phyloP scores from a whole-genome alignment of 2,113 vertebrate species.

The Chaetodon trifascialis region DNA sequence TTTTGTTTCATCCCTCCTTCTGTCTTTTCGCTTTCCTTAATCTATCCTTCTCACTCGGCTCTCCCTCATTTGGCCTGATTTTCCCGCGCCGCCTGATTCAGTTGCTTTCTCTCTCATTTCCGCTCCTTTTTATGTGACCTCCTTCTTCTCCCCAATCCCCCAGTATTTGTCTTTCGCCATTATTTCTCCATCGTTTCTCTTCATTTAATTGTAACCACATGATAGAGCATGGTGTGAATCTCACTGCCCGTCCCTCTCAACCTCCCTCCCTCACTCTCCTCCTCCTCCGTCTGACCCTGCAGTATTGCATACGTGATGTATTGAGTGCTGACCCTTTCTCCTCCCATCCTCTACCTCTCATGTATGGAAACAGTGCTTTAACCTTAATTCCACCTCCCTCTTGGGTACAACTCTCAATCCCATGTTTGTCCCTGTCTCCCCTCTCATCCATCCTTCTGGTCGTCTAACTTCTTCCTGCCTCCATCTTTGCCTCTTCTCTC shows the following conservation, averaged over 20 bases:
- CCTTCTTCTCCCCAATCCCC: slow-evolving; percentile 5
- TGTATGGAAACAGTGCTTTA: slow-evolving; percentile 72
- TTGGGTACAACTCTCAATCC: slow-evolving; percentile 36
- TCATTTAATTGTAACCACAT: neutral
- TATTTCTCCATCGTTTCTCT: neutral
- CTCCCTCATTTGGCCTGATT: slow-evolving; percentile 46
- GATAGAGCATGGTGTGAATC: slow-evolving; percentile 7
- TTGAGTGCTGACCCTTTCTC: slow-evolving; percentile 44
- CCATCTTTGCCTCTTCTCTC: slow-evolving; percentile 17
- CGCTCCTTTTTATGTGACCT: slow-evolving; percentile 22
- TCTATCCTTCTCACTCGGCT: slow-evolving; percentile 22
- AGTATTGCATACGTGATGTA: slow-evolving; percentile 43
- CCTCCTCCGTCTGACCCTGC: slow-evolving; percentile 3
- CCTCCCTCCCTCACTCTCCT: neutral
- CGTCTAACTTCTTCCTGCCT: neutral
- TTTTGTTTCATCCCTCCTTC: slow-evolving; percentile 39
- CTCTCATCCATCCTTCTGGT: neutral
- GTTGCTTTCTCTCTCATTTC: slow-evolving; percentile 33
- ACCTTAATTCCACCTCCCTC: slow-evolving; percentile 66
- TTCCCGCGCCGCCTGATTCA: neutral
- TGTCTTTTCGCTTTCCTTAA: slow-evolving; percentile 38
- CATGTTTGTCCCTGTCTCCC: neutral
- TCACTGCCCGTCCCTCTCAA: neutral
- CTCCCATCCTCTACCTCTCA: slow-evolving; percentile 16
- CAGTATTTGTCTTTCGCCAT: slow-evolving; percentile 12